A percentile compares a stretch with the other conserved stretches of the same genome.
Conservation (phyloP, 2,888 invertebrate genomes). For the Campoplex capitator region DNA sequence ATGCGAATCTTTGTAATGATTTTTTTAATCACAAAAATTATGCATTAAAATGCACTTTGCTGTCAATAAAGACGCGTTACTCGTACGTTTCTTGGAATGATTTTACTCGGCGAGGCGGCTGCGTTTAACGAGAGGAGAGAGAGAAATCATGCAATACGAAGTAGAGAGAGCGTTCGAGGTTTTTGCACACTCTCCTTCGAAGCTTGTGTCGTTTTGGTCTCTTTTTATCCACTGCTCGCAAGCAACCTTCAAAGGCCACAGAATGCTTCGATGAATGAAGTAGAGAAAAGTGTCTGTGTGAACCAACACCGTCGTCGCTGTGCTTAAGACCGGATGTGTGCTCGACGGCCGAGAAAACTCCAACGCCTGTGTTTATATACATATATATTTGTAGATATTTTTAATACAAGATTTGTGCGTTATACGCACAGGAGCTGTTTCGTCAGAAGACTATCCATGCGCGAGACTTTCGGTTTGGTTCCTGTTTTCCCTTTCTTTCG, state of each 20-base stretch:
- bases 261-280: conserved; percentile 84
- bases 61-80: no score
- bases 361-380: not conserved
- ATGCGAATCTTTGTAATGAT: not conserved
- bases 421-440: not conserved
- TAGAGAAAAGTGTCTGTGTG: conserved; percentile 80
- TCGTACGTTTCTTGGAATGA: conserved; percentile 55
- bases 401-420: not conserved
- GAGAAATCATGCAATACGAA: conserved; percentile 6
- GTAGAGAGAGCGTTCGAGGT: conserved; percentile 6
- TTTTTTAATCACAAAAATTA: not conserved
- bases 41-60: conserved; percentile 29
- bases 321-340: conserved; percentile 79
- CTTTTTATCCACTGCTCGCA: conserved; percentile 73
- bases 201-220: conserved; percentile 35
- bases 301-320: conserved; percentile 54
- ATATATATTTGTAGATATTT: conserved; percentile 9
- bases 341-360: conserved; percentile 65
- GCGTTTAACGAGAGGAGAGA: conserved; percentile 25
- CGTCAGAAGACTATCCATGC: not conserved
- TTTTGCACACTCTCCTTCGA: conserved; percentile 43
- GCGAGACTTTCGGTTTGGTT: not conserved
- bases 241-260: conserved; percentile 84
- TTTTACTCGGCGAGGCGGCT: conserved; percentile 60
- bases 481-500: not conserved